phyloP scores from a whole-genome alignment of 2,888 invertebrate species.

The Drosophila buzzatii region DNA sequence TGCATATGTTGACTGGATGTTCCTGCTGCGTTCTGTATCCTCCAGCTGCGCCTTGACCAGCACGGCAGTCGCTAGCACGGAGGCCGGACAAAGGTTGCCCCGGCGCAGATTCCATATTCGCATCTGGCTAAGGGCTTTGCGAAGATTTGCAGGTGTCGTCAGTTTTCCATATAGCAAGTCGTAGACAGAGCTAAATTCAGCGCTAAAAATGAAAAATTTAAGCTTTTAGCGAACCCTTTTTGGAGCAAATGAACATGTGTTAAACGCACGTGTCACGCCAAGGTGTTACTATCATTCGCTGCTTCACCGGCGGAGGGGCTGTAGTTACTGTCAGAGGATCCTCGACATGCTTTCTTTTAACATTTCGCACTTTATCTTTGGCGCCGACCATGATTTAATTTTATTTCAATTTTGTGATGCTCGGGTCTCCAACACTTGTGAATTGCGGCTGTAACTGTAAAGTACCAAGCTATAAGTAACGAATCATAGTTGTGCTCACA shows the following conservation, averaged over 20 bases:
- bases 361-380: background rate
- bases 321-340: background rate
- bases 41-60: slow-evolving; percentile 81
- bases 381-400: slow-evolving; percentile 10
- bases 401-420: background rate
- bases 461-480: background rate
- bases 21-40: slow-evolving; percentile 58
- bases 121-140: slow-evolving; percentile 74
- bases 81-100: slow-evolving; percentile 82
- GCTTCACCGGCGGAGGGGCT: slow-evolving; percentile 47
- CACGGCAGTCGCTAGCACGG: slow-evolving; percentile 82
- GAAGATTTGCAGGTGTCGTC: slow-evolving; percentile 40
- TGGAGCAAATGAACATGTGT: background rate
- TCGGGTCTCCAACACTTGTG: background rate
- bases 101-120: slow-evolving; percentile 83
- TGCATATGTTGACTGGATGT: slow-evolving; percentile 79
- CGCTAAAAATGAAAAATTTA: slow-evolving; percentile 50
- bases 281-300: slow-evolving; percentile 81
- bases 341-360: slow-evolving; percentile 14
- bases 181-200: slow-evolving; percentile 82
- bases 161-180: slow-evolving; percentile 75
- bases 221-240: background rate
- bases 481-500: background rate
- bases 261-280: slow-evolving; percentile 82
- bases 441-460: too few relatives aligned